phyloP scores from a whole-genome alignment of 2,113 vertebrate species.

The Galbula dea region DNA sequence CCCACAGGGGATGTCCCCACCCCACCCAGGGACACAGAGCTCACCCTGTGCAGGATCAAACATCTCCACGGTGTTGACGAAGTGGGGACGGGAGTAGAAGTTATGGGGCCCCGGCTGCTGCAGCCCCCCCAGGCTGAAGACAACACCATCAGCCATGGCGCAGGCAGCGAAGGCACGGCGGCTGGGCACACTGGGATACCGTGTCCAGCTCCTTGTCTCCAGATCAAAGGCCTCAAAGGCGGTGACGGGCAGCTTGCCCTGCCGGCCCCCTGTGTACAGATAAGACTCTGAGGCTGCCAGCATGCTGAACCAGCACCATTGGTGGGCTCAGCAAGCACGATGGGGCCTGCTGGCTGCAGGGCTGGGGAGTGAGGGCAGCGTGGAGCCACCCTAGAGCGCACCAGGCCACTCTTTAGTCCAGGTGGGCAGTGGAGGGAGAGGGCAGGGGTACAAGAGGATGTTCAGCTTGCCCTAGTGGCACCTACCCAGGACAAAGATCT shows the following conservation, averaged over 20 bases:
- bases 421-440: background rate
- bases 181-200: conserved; percentile 90
- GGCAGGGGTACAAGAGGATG: background rate
- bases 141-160: conserved; percentile 76
- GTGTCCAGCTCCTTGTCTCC: conserved; percentile 90
- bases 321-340: background rate
- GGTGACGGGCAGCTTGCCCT: conserved; percentile 94
- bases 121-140: conserved; percentile 94
- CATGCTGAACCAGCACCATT: background rate
- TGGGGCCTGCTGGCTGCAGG: rapidly evolving
- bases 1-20: background rate
- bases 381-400: background rate
- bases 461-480: rapidly evolving
- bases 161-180: conserved; percentile 93
- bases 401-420: background rate
- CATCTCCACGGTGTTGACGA: conserved; percentile 96
- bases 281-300: background rate
- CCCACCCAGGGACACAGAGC: background rate
- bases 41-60: conserved; percentile 90
- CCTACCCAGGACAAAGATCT: conserved; percentile 90
- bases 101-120: conserved; percentile 97
- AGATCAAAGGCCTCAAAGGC: conserved; percentile 96
- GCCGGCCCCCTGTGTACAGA: conserved; percentile 83
- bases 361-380: background rate
- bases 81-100: conserved; percentile 97